Evolutionary conservation across 2,797 vertebrate species (phyloP).

Genomic region (Parauchenoglanis ngamensis): DNA sequence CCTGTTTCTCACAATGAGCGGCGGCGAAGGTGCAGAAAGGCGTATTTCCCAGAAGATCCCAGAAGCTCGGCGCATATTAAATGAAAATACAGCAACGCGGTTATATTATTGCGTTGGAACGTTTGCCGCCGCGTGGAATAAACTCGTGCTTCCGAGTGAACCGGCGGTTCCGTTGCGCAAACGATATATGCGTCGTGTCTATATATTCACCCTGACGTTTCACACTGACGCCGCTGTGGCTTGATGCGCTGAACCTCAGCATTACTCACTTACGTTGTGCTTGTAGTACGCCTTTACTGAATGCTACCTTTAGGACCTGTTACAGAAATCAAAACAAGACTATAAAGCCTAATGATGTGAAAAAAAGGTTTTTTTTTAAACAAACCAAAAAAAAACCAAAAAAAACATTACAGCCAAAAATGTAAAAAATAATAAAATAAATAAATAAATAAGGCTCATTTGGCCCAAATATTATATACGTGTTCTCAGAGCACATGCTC

Average conservation of each 20-base stretch:
- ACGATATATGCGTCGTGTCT: slow-evolving; percentile 22
- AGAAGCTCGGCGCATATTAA: background rate
- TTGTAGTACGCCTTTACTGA: background rate
- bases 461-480: background rate
- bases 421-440: background rate
- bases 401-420: background rate
- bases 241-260: background rate
- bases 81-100: slow-evolving; percentile 21
- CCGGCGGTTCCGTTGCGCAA: slow-evolving; percentile 2
- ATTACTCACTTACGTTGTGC: background rate
- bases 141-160: background rate
- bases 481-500: background rate
- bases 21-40: background rate
- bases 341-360: background rate
- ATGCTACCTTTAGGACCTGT: background rate
- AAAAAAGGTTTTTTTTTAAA: background rate
- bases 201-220: background rate
- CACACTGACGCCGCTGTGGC: background rate
- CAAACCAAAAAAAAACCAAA: no score
- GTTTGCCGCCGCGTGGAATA: background rate
- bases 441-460: background rate
- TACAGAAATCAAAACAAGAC: background rate
- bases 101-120: slow-evolving; percentile 23
- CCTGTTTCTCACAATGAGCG: slow-evolving; percentile 7
- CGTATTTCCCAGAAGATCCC: slow-evolving; percentile 6